Evolutionary conservation across 2,797 vertebrate genomes (phyloP), one percentile per base, ranked within the genome.

Genomic region (Paramormyrops hopkinsi): DNA sequence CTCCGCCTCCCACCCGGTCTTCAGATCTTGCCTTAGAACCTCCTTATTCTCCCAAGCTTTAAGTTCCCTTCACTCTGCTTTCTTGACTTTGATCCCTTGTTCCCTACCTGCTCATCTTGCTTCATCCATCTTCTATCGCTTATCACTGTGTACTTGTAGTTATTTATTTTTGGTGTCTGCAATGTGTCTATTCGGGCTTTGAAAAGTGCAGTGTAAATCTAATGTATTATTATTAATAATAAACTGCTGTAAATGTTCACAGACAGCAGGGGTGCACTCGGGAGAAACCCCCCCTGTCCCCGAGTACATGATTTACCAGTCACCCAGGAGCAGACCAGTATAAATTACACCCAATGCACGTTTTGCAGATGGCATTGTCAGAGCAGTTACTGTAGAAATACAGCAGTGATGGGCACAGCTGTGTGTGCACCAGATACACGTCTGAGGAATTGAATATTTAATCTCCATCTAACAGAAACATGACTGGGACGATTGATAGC

Each of bases 381-480:
- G 73, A 44, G 73, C 37, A n/a, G 73, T 44, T 44, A n/a, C 73
- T n/a, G 73, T 46, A 41, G 73, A 79, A 79, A 37, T 19, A 44
- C 19, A 14, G 73, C 37, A 46, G 73, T 0, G 73, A 46, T 2
- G 41, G 12, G 37, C 37, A 44, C 73, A 46, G 73, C 73, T 79
- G 73, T 79, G 6, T 0, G 2, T n/a, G 37, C 0, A n/a, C 0
- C 17, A 79, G 37, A n/a, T 79, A n/a, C 2, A 9, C 19, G 7
- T 79, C 73, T 46, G 73, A 79, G 73, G 41, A 79, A 79, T 79
- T 79, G 14, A 79, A 46, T 79, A 79, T 79, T 79, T 79, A 19
- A 41, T 79, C 73, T 46, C 37, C 73, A 46, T 44, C 37, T 79
- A 41, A 79, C 37, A 79, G 73, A 79, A 79, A 79, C 3, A 19